Base-by-base conservation (phyloP, 1,140 invertebrate species). In the Plodia interpunctella region DNA sequence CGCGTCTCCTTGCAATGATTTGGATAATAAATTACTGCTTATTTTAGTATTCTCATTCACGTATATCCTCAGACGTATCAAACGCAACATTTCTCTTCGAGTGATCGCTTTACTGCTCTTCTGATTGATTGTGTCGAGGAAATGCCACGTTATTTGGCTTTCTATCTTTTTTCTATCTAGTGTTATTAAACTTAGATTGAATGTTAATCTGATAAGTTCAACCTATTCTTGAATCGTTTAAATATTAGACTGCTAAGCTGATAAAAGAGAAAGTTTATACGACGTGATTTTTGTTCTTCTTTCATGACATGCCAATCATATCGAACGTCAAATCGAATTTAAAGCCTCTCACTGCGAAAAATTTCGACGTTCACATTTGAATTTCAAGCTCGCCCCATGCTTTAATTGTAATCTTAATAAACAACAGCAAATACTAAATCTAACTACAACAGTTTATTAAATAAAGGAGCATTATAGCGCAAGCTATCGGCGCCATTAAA, bases 41-140 rank as follows among this genome's bases (percentile, higher is more conserved):
- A 88, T 81, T 88, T 88, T 88, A 87, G 83, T 80, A 81, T 80
- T 63, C 79, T 78, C 80, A 87, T 83, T 88, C 82, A 84, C 71
- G 21, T 53, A 25, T 72, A 78, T 67, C 67, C 69, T 67, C 72
- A 69, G 73, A 72, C 68, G 72, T 74, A 76, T 80, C 68, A 63
- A 64, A 57, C 73, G 67, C 66, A 70, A 78, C 72, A 74, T 72
- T 80, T 87, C 78, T 76, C 71, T 78, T 70, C 68, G 38, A 44
- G 13, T 44, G 38, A 44, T 44, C 15, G 38, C 38, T 44, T 44
- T 44, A 44, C 38, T 44, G 38, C 38, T n/a, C 38, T n/a, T 44
- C 38, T 44, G 38, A 44, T 44, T 44, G 38, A 44, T 44, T 44
- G 38, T 44, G 13, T 44, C 15, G 38, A 15, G 38, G 38, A 44